Conservation (phyloP, 2,797 vertebrate genomes). For the Ptychadena robeensis region DNA sequence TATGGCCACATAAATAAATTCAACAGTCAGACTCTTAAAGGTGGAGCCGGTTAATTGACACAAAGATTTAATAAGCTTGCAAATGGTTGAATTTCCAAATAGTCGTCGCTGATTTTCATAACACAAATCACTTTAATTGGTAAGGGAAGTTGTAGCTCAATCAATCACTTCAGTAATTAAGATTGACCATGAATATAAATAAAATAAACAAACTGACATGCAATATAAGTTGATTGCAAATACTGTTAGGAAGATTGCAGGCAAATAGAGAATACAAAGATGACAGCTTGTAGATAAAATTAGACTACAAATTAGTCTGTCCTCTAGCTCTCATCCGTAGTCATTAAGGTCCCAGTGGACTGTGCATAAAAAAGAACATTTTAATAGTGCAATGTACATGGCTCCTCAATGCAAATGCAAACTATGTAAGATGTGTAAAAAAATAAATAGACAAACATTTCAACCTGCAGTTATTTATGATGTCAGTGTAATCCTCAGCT, state of each 20-base stretch:
- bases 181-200: constrained; percentile 31
- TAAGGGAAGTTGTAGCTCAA: constrained; percentile 10
- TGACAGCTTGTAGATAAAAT: constrained; percentile 12
- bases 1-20: neutral
- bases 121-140: constrained; percentile 44
- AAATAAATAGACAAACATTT: no score
- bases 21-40: neutral
- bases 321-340: neutral
- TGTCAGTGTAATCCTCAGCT: neutral
- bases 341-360: neutral
- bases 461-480: no score
- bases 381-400: neutral
- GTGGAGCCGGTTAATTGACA: constrained; percentile 2
- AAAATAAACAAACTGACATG: constrained; percentile 23
- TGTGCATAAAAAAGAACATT: neutral
- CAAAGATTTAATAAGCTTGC: constrained; percentile 17
- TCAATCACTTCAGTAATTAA: constrained; percentile 19
- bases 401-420: neutral
- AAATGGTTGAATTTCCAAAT: constrained; percentile 2
- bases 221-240: constrained; percentile 11
- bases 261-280: neutral
- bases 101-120: constrained; percentile 9
- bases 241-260: neutral
- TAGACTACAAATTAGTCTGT: neutral
- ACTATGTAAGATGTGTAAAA: neutral